Evolutionary conservation across 2,797 vertebrate species (phyloP), one percentile per base, ranked within the genome.

Genomic region (Sebastes itinus): DNA sequence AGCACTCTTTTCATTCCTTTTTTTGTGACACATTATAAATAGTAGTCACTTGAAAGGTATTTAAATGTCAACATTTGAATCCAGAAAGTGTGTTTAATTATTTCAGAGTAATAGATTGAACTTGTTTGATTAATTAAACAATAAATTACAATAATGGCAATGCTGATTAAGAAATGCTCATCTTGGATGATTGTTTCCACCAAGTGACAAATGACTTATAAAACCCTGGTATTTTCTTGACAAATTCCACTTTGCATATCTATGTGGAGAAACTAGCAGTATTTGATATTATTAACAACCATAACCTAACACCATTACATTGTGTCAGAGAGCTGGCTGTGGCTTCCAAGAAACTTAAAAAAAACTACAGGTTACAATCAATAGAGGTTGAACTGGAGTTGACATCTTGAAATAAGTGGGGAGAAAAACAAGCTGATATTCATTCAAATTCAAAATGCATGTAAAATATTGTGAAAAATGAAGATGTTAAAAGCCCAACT

Each of bases 401-500:
- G 23, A 10, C 28, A 30, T 27, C 7, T 25, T 16, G 16, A 42
- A 28, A 25, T 35, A 4, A 20, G 11, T 61, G 2, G 46, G 46
- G 18, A 49, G 67, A n/a, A 55, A 75, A 54, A 35, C 67, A 16
- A 5, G 9, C 22, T 32, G 6, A 63, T 12, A 75, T 46, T 49
- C 38, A 71, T 66, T 69, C 7, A 68, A 52, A 71, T 78, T 56
- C 14, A 42, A 59, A 70, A 27, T 52, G 12, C 25, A 46, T 20
- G 20, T 32, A 10, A 27, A 42, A 42, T 22, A 67, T 70, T 67
- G 1, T 35, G 20, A 60, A 69, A 85, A 58, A 52, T 20, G 1
- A 27, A 6, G 54, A 72, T 80, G 63, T 85, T 66, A 38, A 77
- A 76, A 74, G 61, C 56, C 35, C 67, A 72, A 88, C 83, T 96